These are phyloP conservation scores for Hesperia comma DNA, from an alignment of 2,888 invertebrate species.

Conservation along the genomic window DNA sequence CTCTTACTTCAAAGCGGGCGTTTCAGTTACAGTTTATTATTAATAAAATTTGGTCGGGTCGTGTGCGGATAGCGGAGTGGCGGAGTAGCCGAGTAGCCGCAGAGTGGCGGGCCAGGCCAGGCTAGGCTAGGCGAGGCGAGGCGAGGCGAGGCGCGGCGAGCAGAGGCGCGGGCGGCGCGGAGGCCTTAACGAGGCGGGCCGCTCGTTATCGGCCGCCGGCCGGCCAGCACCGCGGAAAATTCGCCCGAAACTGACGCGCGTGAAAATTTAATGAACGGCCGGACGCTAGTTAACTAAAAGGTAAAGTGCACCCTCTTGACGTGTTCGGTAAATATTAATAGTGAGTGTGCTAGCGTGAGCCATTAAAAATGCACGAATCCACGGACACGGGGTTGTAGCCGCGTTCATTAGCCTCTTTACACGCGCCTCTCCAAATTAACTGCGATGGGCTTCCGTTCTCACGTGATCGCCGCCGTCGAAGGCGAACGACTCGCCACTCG, in stretches of 20 bases:
- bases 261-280: slow-evolving; percentile 85
- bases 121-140: slow-evolving; percentile 30
- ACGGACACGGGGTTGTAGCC: slow-evolving; percentile 68
- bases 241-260: slow-evolving; percentile 84
- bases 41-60: slow-evolving; percentile 81
- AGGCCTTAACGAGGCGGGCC: slow-evolving; percentile 70
- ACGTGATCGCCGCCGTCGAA: slow-evolving; percentile 34
- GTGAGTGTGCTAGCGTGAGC: slow-evolving; percentile 80
- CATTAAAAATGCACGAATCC: slow-evolving; percentile 83
- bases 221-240: slow-evolving; percentile 83
- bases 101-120: slow-evolving; percentile 64
- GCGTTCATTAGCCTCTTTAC: slow-evolving; percentile 74
- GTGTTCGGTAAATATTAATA: slow-evolving; percentile 84
- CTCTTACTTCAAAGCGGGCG: slow-evolving; percentile 79
- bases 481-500: slow-evolving; percentile 41
- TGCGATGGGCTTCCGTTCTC: slow-evolving; percentile 44
- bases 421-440: slow-evolving; percentile 59
- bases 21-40: slow-evolving; percentile 83
- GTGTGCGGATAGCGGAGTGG: slow-evolving; percentile 44
- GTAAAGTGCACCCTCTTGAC: slow-evolving; percentile 85
- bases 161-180: slow-evolving; percentile 47
- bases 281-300: slow-evolving; percentile 85
- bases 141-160: slow-evolving; percentile 42
- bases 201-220: slow-evolving; percentile 59
- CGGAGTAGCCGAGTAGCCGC: slow-evolving; percentile 50